Evolutionary conservation across 2,797 vertebrate species (phyloP), one percentile per base, ranked within the genome.

Genomic region (Hippocampus kuda): DNA sequence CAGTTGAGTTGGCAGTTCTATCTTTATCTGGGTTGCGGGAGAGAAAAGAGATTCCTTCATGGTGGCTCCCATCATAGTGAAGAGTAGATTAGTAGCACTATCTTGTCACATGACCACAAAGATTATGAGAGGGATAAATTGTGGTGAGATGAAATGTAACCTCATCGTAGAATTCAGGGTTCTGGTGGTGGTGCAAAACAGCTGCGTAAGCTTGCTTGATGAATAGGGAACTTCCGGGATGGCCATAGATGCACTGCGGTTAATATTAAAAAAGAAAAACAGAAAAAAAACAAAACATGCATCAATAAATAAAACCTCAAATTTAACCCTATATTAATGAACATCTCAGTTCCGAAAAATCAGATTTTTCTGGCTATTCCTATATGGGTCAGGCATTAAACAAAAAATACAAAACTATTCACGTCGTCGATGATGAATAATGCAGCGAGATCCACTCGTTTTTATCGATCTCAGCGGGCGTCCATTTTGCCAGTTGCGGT

Each of bases 131-230:
- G 24, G 46, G 63, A 26, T 24, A 4, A 8, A 65, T 27, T 48
- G 63, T 26, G 15, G 6, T 65, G 24, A 65, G 13, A 65, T 2
- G 7, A 49, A 54, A 67, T 16, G 20, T 42, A 82, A 99, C 97
- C 93, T 99, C 97, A 67, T 98, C 93, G 68, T 98, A 99, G 85
- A 98, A 98, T 82, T 98, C 96, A 3, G 97, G 97, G 85, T 95
- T 98, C 86, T 98, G 96, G 63, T 99, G 97, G 81, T 99, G 97
- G 85, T 99, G 97, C 49, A 98, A 82, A 72, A 99, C 95, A 0
- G 92, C 84, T 71, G 94, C 94, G 63, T 93, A 92, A 0, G 94
- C 92, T 71, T 93, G 94, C 78, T 91, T 94, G 0, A 90, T 92
- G 86, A 96, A 97, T 1, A 96, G 77, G 30, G 94, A 88, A 48